Evolutionary conservation across 2,888 invertebrate genomes (phyloP), one percentile per base, ranked within the genome.

Genomic region (Euplagia quadripunctaria): DNA sequence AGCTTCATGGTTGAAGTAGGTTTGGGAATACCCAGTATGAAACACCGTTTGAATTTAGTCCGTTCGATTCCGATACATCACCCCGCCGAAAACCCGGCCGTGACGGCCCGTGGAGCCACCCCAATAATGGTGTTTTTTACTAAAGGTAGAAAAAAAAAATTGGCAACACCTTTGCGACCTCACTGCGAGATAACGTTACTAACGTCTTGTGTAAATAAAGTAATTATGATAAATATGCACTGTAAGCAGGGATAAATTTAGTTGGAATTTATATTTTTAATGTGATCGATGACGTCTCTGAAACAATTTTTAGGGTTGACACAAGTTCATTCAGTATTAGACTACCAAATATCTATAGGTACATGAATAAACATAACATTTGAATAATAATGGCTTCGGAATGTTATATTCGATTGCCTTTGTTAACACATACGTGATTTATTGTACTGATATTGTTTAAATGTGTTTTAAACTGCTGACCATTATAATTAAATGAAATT

Each of bases 321-420:
- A 31, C 31, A 61, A 61, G 61, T 61, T 61, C 31, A 20, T 51
- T 66, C 5, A 31, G 1, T 31, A 66, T 51, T 49, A 49, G 66
- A 66, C 31, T 66, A 66, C 49, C 66, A 66, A 66, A 51, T 66
- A 12, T 16, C 3, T 31, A 31, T 66, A 20, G 20, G 14, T 49
- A 31, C 31, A 66, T 49, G 31, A 49, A 66, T 66, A 51, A 31
- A 17, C 16, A 49, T 51, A 66, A 46, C 8, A 2, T 49, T 66
- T 51, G 49, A 66, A 66, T 66, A 66, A 51, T 66, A 66, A 66
- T 66, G 16, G 14, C 5, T 51, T 66, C 20, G 0, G n/a, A 20
- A 17, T 31, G 49, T 66, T 8, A 49, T 31, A 31, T 49, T 49
- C 31, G 8, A 49, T 66, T 16, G 31, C 65, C 65, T 49, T 66